Conservation (phyloP, 2,113 vertebrate genomes). For the Riparia riparia region DNA sequence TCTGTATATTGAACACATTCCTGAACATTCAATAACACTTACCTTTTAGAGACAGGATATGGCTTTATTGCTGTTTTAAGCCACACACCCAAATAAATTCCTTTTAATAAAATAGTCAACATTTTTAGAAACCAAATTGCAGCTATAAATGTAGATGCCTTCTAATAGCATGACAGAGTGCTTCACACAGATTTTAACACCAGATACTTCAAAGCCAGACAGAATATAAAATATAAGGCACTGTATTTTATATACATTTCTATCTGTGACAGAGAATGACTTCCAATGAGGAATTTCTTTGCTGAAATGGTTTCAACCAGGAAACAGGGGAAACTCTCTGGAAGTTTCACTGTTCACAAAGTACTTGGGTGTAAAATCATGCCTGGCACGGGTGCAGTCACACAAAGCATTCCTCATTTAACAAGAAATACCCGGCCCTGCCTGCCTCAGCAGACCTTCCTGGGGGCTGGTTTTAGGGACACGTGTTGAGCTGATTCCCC, state of each 20-base stretch:
- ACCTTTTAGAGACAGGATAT: neutral
- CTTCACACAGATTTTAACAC: neutral
- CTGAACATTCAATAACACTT: neutral
- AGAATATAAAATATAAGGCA: neutral
- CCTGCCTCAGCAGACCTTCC: neutral
- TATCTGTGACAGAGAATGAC: neutral
- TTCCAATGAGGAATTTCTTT: neutral
- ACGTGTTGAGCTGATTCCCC: fast-evolving
- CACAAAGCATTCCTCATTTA: neutral
- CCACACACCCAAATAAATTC: neutral
- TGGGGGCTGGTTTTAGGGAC: neutral
- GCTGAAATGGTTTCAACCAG: neutral
- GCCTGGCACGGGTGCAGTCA: fast-evolving
- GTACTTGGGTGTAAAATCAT: neutral
- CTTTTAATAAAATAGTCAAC: neutral
- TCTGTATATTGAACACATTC: neutral
- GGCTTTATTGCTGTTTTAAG: neutral
- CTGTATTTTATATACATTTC: neutral
- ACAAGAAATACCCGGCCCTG: neutral
- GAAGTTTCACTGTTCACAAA: neutral
- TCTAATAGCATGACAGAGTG: neutral
- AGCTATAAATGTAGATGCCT: neutral
- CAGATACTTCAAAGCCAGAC: neutral
- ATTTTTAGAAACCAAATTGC: neutral
- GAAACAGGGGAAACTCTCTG: neutral